phyloP scores from a whole-genome alignment of 2,113 vertebrate species.

The Litocranius walleri region DNA sequence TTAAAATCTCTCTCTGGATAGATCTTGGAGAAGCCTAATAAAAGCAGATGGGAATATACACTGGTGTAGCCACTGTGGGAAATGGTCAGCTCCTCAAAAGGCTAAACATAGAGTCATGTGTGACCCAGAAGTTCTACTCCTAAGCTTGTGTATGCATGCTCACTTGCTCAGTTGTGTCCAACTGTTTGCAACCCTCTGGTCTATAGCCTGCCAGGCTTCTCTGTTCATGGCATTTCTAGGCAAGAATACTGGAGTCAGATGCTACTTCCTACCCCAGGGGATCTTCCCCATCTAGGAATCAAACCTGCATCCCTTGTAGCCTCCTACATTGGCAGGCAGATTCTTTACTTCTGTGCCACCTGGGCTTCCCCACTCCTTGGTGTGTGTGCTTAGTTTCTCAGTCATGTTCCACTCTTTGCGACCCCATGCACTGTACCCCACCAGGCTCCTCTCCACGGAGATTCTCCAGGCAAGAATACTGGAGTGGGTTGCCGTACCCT shows the following conservation, averaged over 20 bases:
- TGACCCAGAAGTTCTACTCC: neutral
- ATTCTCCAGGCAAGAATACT: neutral
- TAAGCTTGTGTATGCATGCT: neutral
- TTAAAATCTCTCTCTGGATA: neutral
- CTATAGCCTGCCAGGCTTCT: neutral
- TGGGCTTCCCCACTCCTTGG: neutral
- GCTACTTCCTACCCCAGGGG: neutral
- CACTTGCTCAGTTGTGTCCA: neutral
- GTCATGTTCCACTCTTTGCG: neutral
- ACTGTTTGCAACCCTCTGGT: neutral
- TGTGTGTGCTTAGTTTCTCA: neutral
- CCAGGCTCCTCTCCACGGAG: neutral
- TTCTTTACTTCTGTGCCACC: neutral
- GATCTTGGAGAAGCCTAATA: neutral
- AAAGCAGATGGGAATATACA: neutral
- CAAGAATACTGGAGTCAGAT: neutral
- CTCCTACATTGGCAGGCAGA: neutral
- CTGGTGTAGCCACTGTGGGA: neutral
- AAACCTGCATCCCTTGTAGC: neutral
- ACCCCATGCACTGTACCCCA: fast-evolving
- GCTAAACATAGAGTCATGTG: neutral
- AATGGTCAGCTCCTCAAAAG: neutral
- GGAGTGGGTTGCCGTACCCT: neutral
- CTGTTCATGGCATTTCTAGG: neutral
- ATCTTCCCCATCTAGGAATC: neutral